phyloP scores from a whole-genome alignment of 2,797 vertebrate genomes.

The Mormyrus hasselquistii region DNA sequence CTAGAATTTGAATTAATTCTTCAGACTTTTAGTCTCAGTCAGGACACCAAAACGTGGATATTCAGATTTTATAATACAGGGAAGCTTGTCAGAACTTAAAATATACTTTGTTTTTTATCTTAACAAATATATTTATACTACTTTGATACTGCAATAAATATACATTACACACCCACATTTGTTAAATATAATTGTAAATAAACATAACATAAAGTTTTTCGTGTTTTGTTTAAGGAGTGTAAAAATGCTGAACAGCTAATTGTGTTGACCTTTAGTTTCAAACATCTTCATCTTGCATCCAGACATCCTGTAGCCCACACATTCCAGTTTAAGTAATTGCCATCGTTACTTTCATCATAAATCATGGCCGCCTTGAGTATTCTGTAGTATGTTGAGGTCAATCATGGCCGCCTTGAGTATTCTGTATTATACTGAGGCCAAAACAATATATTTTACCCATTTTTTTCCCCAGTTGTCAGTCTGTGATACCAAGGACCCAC shows the following conservation, averaged over 20 bases:
- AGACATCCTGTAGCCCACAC: not conserved
- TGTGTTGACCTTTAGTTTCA: not conserved
- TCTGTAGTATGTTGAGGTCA: not conserved
- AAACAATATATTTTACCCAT: conserved; percentile 4
- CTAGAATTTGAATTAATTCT: conserved; percentile 61
- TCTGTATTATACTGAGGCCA: not conserved
- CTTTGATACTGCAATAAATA: not conserved
- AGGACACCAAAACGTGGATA: conserved; percentile 46
- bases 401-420: not conserved
- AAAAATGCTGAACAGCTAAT: not conserved
- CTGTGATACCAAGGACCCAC: conserved; percentile 11
- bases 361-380: not conserved
- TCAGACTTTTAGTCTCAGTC: conserved; percentile 46
- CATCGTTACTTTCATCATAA: not conserved
- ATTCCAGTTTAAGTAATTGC: not conserved
- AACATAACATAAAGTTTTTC: not conserved
- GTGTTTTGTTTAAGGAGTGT: not conserved
- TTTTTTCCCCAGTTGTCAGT: conserved; percentile 10
- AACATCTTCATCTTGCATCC: not conserved
- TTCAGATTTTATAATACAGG: not conserved
- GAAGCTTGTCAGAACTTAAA: not conserved
- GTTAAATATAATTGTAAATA: not conserved
- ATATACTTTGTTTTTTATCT: not conserved
- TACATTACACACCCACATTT: not conserved
- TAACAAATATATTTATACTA: not conserved